phyloP scores from a whole-genome alignment of 2,113 vertebrate genomes.

The Nerophis ophidion region DNA sequence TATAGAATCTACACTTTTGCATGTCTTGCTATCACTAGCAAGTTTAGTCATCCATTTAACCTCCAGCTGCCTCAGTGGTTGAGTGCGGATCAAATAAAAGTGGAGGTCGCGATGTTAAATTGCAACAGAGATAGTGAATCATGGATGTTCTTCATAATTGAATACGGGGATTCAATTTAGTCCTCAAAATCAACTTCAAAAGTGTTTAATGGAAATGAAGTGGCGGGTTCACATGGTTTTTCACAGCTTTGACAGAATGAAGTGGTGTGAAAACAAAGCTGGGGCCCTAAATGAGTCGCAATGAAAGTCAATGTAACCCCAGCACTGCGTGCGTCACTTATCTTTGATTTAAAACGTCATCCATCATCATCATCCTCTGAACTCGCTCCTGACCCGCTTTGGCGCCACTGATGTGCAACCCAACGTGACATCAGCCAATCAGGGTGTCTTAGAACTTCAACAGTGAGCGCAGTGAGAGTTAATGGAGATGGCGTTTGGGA shows the following conservation, averaged over 20 bases:
- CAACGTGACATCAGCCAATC: slow-evolving; percentile 33
- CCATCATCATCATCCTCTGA: slow-evolving; percentile 15
- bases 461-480: slow-evolving; percentile 17
- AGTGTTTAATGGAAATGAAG: neutral
- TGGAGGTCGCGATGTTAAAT: slow-evolving; percentile 1
- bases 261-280: slow-evolving; percentile 19
- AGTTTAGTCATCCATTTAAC: slow-evolving; percentile 25
- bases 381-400: slow-evolving; percentile 11
- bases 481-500: slow-evolving; percentile 18
- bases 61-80: slow-evolving; percentile 11
- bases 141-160: slow-evolving; percentile 4
- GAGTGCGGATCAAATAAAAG: slow-evolving; percentile 14
- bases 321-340: slow-evolving; percentile 17
- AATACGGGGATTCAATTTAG: neutral
- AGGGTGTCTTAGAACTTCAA: slow-evolving; percentile 20
- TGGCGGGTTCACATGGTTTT: neutral
- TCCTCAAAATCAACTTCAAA: neutral
- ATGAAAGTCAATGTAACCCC: slow-evolving; percentile 16
- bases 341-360: slow-evolving; percentile 36
- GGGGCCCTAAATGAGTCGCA: slow-evolving; percentile 21
- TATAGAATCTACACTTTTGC: neutral
- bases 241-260: neutral
- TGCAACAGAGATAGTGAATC: slow-evolving; percentile 4
- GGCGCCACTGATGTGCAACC: slow-evolving; percentile 26
- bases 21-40: slow-evolving; percentile 5